These are phyloP conservation scores for Anser cygnoides DNA, from an alignment of 2,113 vertebrate species.

Conservation along the genomic window DNA sequence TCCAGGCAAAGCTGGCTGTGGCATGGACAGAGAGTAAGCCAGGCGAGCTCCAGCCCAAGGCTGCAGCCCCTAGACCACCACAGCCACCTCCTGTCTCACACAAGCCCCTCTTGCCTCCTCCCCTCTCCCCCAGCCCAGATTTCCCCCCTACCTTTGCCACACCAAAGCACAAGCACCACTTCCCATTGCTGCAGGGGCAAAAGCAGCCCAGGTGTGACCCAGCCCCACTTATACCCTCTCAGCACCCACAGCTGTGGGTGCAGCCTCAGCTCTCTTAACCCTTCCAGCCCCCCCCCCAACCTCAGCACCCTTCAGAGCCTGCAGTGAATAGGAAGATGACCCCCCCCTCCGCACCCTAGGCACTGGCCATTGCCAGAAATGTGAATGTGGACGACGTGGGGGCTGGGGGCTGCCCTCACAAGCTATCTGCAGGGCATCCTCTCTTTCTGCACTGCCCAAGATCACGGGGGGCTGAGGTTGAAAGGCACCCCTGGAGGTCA, in stretches of 20 bases:
- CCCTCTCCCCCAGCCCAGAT: background rate
- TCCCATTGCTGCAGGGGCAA: fast-evolving
- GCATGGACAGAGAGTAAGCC: fast-evolving
- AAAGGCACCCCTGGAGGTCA: background rate
- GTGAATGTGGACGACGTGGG: background rate
- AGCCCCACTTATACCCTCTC: background rate
- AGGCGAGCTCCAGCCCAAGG: background rate
- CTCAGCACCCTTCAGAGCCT: background rate
- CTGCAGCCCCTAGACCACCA: background rate
- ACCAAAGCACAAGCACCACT: fast-evolving
- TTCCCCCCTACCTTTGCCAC: background rate
- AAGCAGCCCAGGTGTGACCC: background rate
- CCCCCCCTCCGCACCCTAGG: background rate
- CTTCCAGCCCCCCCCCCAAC: background rate
- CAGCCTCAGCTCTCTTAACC: background rate
- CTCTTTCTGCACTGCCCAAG: background rate
- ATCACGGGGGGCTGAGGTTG: background rate
- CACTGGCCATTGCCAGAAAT: background rate
- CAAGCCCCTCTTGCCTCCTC: background rate
- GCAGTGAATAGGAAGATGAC: background rate
- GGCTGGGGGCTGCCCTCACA: background rate
- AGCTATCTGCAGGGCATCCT: background rate
- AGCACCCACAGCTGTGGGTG: background rate
- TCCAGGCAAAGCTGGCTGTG: background rate
- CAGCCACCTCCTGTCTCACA: background rate